Evolutionary conservation across 1,140 invertebrate species (phyloP), one percentile per base, ranked within the genome.

Genomic region (Neodiprion lecontei): DNA sequence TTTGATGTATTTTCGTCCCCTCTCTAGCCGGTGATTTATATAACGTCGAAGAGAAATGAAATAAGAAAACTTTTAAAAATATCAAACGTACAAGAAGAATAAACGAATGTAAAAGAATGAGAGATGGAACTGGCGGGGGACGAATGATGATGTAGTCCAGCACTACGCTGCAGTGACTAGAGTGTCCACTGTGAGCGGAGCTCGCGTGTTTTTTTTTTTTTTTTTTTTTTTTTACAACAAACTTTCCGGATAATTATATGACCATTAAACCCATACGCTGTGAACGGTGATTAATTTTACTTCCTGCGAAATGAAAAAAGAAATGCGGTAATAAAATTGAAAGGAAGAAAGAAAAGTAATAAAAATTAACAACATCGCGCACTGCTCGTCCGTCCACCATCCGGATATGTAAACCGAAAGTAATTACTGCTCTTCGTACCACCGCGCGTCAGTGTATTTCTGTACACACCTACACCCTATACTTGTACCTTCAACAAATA

Each of bases 221-320:
- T 40, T 40, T 28, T 40, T 40, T 40, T 40, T 40, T 40, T 40
- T 61, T 61, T 61, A 8, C 11, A 61, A 61, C 3, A 14, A 61
- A 61, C 53, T 61, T 61, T 9, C 11, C 53, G n/a, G n/a, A 12
- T 61, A 61, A 61, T 61, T 61, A 61, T 61, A 61, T 17, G 53
- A 61, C 9, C 53, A 61, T 61, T 61, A 40, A 3, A 40, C 28
- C 28, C 28, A 40, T 5, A 61, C n/a, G 9, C 53, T 9, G 53
- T 17, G 53, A 17, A 61, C 53, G 53, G 53, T 61, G 53, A 61
- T 61, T 61, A 61, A 61, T 61, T 61, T 61, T 14, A 61, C 53
- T 61, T 61, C 53, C 53, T 61, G 53, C 8, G 7, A 17, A 8
- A 12, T 14, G 11, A 61, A 40, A 40, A 3, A 40, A 40, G 5